Evolutionary conservation across 2,113 vertebrate genomes (phyloP).

Genomic region (Gasterosteus nipponicus): DNA sequence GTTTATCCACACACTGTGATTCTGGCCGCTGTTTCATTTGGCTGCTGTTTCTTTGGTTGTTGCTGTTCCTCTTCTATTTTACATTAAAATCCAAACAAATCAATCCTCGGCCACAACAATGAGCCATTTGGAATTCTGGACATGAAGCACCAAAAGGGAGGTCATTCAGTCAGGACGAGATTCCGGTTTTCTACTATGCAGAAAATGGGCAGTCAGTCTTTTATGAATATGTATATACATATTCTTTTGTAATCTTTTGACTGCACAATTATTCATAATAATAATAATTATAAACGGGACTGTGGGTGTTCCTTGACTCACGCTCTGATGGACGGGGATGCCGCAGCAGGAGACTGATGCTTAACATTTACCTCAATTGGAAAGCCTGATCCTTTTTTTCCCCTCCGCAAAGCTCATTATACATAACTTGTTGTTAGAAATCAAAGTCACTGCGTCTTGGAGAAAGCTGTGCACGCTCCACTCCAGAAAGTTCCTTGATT

Average conservation of each 20-base stretch:
- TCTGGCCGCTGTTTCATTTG: constrained; percentile 1
- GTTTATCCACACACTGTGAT: constrained; percentile 33
- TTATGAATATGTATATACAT: not conserved
- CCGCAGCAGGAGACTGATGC: not conserved
- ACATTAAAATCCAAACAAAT: constrained; percentile 24
- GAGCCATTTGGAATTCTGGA: constrained; percentile 13
- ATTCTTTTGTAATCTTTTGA: not conserved
- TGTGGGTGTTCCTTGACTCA: not conserved
- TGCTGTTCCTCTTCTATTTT: constrained; percentile 8
- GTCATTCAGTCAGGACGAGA: not conserved
- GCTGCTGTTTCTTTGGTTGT: constrained; percentile 8
- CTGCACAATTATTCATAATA: not conserved
- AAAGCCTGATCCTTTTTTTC: not conserved
- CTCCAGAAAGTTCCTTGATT: not conserved
- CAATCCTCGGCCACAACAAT: constrained; percentile 23
- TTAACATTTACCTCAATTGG: constrained; percentile 6
- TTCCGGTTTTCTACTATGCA: not conserved
- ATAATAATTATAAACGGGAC: constrained; percentile 1
- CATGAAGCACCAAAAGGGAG: constrained; percentile 1
- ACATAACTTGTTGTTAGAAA: not conserved
- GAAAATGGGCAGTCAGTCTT: not conserved
- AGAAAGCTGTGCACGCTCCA: not conserved
- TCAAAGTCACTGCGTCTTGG: not conserved
- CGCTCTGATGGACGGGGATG: not conserved
- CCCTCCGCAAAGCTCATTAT: constrained; percentile 1